Evolutionary conservation across 2,888 invertebrate genomes (phyloP).

Genomic region (Parapristionchus giblindavisi): DNA sequence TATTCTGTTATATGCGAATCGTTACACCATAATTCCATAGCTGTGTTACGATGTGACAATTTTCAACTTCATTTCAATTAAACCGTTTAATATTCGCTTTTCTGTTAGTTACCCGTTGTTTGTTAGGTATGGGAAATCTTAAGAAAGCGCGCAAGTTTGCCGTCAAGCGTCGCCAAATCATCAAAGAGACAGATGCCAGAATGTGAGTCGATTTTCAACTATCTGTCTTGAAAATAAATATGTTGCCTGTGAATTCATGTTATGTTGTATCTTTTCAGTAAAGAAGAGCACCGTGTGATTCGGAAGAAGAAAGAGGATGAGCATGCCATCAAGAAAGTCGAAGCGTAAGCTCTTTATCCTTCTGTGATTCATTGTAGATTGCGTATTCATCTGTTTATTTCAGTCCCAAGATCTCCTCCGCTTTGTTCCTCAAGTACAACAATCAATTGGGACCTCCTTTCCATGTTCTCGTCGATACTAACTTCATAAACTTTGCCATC

Average conservation of each 20-base stretch:
- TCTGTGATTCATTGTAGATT: background rate
- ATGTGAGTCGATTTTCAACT: conserved; percentile 52
- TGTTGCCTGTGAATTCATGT: background rate
- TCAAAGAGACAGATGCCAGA: conserved; percentile 67
- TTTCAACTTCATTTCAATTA: background rate
- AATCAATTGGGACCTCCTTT: conserved; percentile 97
- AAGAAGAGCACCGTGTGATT: conserved; percentile 63
- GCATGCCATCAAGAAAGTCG: conserved; percentile 60
- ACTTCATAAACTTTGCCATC: conserved; percentile 97
- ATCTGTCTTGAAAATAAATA: background rate
- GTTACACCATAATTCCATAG: too few species aligned
- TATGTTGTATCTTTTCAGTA: conserved; percentile 54
- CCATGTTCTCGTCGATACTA: conserved; percentile 93
- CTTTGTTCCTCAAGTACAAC: conserved; percentile 96
- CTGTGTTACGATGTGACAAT: too few species aligned
- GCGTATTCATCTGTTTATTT: conserved; percentile 29
- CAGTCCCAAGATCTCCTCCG: conserved; percentile 76
- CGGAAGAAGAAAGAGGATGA: conserved; percentile 66
- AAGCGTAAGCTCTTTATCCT: conserved; percentile 58
- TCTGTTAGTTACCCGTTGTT: background rate
- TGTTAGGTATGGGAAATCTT: conserved; percentile 51
- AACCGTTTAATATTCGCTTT: background rate
- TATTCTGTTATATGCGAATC: too few species aligned
- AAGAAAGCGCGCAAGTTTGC: conserved; percentile 47
- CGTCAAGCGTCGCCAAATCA: conserved; percentile 53